A percentile compares a stretch with the other conserved stretches of the same genome.
phyloP scores from a whole-genome alignment of 2,113 vertebrate species.

The Tupaia tana region DNA sequence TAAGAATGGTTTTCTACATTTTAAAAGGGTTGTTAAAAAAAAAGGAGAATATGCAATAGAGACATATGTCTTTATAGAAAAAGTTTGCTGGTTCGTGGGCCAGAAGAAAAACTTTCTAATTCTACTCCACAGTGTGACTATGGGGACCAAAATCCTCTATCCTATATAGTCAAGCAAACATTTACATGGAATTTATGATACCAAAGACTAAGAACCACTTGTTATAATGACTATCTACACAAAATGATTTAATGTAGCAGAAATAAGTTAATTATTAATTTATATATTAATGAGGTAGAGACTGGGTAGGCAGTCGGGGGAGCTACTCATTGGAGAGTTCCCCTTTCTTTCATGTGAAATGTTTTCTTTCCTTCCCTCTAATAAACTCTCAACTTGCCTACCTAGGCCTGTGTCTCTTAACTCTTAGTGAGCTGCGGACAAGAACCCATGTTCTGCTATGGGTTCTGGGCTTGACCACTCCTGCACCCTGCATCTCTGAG shows the following conservation, averaged over 20 bases:
- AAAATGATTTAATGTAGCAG: background rate
- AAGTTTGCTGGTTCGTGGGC: background rate
- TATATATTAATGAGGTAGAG: too few relatives aligned
- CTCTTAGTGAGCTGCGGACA: too few relatives aligned
- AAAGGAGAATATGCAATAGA: slow-evolving; percentile 8
- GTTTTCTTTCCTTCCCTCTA: too few relatives aligned
- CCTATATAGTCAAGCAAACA: slow-evolving; percentile 39
- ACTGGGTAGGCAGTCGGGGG: too few relatives aligned
- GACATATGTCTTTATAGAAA: slow-evolving; percentile 23
- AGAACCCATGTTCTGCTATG: too few relatives aligned
- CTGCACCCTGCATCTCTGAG: too few relatives aligned
- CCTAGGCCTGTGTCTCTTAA: too few relatives aligned
- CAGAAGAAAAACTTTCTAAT: slow-evolving; percentile 59
- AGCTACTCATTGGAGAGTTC: too few relatives aligned
- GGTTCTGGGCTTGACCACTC: too few relatives aligned
- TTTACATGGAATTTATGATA: background rate
- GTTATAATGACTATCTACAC: background rate
- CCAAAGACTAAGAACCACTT: slow-evolving; percentile 50
- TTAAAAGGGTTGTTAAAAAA: slow-evolving; percentile 24
- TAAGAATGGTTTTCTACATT: slow-evolving; percentile 40
- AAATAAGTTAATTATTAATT: background rate
- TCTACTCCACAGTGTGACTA: slow-evolving; percentile 9
- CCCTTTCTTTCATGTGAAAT: too few relatives aligned
- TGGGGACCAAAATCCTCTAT: slow-evolving; percentile 36
- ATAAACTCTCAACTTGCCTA: too few relatives aligned